Percentiles rank a stretch among this genome's conserved stretches.
Conservation (phyloP, 1,140 invertebrate genomes). For the Littorina saxatilis region DNA sequence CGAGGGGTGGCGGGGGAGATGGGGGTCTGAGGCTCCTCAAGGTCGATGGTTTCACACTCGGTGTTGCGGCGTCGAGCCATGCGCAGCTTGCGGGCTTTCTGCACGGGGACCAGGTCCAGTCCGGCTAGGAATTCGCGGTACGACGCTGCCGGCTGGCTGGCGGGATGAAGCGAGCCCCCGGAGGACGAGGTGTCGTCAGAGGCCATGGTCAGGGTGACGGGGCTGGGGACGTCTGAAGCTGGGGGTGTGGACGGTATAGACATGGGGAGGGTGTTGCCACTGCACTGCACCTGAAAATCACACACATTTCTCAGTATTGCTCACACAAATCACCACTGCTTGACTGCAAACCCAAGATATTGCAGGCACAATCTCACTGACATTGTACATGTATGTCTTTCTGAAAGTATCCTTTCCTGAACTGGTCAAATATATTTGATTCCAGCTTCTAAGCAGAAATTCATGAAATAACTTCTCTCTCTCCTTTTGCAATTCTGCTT, state of each 20-base stretch:
- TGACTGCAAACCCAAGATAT: too few relatives aligned
- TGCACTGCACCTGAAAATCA: slow-evolving; percentile 31
- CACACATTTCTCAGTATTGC: background rate
- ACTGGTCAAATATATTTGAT: too few relatives aligned
- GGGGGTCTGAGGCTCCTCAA: slow-evolving; percentile 56
- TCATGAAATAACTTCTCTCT: too few relatives aligned
- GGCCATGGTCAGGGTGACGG: background rate
- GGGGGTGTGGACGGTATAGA: slow-evolving; percentile 32
- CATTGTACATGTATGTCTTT: too few relatives aligned
- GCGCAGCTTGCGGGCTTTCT: slow-evolving; percentile 57
- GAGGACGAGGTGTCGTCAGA: slow-evolving; percentile 16
- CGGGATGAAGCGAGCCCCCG: background rate
- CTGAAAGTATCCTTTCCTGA: too few relatives aligned
- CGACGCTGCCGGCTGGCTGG: background rate
- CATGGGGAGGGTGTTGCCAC: background rate
- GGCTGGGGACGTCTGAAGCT: slow-evolving; percentile 22
- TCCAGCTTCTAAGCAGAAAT: too few relatives aligned
- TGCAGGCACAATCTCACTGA: too few relatives aligned
- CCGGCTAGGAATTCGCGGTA: slow-evolving; percentile 16
- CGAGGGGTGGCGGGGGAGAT: slow-evolving; percentile 62
- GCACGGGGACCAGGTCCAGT: slow-evolving; percentile 58
- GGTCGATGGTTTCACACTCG: slow-evolving; percentile 64
- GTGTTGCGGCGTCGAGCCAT: slow-evolving; percentile 55
- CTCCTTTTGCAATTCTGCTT: too few relatives aligned
- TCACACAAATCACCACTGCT: too few relatives aligned